Evolutionary conservation across 2,797 vertebrate genomes (phyloP).

Genomic region (Tamandua tetradactyla): DNA sequence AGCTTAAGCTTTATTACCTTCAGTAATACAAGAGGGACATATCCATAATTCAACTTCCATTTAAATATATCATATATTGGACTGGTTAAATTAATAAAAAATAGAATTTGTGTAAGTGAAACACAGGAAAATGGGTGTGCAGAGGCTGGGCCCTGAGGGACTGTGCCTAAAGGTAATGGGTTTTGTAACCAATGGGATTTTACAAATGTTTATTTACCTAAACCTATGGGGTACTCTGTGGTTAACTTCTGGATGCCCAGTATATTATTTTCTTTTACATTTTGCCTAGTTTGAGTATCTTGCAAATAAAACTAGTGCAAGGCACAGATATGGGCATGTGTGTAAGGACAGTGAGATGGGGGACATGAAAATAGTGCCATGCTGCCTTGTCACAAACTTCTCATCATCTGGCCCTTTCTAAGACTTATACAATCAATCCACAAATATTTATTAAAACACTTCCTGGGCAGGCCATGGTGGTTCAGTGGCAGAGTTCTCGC

Average conservation of each 20-base stretch:
- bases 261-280: not conserved
- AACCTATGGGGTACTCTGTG: not conserved
- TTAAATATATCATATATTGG: not conserved
- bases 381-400: not conserved
- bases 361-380: not conserved
- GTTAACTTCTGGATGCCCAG: not conserved
- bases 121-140: not conserved
- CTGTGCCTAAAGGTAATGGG: not conserved
- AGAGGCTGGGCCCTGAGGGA: not conserved
- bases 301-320: not conserved
- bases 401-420: not conserved
- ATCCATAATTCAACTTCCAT: not conserved
- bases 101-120: not conserved
- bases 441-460: not conserved
- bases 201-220: not conserved
- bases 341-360: not conserved
- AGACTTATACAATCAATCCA: not conserved
- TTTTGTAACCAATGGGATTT: not conserved
- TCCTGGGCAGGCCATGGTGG: no score
- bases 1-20: not conserved
- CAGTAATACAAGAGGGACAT: not conserved
- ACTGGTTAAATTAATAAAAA: not conserved
- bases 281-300: not conserved
- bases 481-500: no score
- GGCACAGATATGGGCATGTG: no score